These are phyloP conservation scores for Esperia sulphurella DNA, from an alignment of 2,888 invertebrate genomes.

Conservation along the genomic window DNA sequence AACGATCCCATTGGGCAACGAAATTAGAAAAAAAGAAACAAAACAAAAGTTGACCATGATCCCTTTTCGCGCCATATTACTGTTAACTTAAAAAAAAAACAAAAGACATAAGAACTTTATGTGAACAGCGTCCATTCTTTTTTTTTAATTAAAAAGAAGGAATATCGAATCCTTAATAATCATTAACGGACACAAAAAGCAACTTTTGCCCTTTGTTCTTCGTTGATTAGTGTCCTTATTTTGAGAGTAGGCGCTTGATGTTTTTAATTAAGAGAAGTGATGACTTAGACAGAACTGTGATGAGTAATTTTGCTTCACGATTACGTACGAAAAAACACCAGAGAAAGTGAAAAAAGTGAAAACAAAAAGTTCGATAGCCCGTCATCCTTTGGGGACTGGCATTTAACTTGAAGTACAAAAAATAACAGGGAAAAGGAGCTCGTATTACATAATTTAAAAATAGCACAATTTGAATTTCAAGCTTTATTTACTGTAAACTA, in stretches of 20 bases:
- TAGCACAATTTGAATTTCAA: too few species aligned
- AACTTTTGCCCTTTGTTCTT: slow-evolving; percentile 16
- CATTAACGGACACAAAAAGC: slow-evolving; percentile 25
- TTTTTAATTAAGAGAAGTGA: slow-evolving; percentile 27
- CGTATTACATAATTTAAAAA: too few species aligned
- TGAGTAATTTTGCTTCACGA: slow-evolving; percentile 1
- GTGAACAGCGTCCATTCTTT: background rate
- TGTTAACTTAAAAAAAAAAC: background rate
- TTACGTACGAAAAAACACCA: background rate
- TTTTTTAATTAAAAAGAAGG: background rate
- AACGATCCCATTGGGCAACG: background rate
- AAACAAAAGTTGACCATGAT: background rate
- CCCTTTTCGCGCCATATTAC: background rate
- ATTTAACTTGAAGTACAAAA: background rate
- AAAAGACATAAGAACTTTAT: background rate
- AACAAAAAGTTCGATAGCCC: background rate
- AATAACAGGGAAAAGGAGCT: background rate
- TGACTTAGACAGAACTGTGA: background rate
- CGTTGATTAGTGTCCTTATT: slow-evolving; percentile 20
- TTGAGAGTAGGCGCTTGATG: slow-evolving; percentile 18
- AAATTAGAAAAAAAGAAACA: background rate
- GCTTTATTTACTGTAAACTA: too few species aligned
- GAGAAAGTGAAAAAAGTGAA: background rate
- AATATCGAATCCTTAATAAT: slow-evolving; percentile 30
- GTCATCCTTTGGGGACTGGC: background rate